Conservation (phyloP, 2,797 vertebrate genomes). For the Diplodus sargus region DNA sequence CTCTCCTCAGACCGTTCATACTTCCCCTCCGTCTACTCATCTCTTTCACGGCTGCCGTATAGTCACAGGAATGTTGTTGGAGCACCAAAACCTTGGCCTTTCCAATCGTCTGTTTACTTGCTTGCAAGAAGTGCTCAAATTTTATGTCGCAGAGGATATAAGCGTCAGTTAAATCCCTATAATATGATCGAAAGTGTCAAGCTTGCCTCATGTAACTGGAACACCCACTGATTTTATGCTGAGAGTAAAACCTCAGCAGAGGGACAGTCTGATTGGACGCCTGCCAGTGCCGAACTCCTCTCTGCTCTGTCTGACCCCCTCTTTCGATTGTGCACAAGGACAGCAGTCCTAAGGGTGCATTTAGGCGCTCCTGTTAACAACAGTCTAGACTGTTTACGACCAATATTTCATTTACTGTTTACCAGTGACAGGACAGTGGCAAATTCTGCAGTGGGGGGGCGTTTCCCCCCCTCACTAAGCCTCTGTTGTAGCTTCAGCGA, state of each 20-base stretch:
- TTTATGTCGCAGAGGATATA: not conserved
- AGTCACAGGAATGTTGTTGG: constrained; percentile 3
- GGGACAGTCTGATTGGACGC: constrained; percentile 37
- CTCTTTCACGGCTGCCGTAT: constrained; percentile 16
- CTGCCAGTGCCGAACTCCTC: constrained; percentile 35
- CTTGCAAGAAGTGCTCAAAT: constrained; percentile 14
- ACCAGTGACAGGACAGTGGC: constrained; percentile 49
- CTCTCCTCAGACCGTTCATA: constrained; percentile 18
- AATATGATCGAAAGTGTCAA: constrained; percentile 21
- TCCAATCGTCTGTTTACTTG: constrained; percentile 14
- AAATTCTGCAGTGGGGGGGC: constrained; percentile 32
- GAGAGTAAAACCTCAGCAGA: constrained; percentile 25
- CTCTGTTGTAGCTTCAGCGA: constrained; percentile 49
- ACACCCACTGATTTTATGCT: constrained; percentile 21
- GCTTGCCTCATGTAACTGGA: not conserved
- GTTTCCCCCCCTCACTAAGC: constrained; percentile 38
- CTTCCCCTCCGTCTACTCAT: constrained; percentile 12
- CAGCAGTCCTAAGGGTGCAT: constrained; percentile 39
- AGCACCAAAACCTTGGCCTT: constrained; percentile 12
- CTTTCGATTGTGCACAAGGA: constrained; percentile 33
- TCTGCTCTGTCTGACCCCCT: constrained; percentile 36
- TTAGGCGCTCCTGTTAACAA: constrained; percentile 49
- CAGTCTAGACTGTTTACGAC: constrained; percentile 56
- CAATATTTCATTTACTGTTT: constrained; percentile 66
- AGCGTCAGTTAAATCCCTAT: constrained; percentile 10